phyloP scores from a whole-genome alignment of 1,140 invertebrate genomes.

The Zaprionus vittiger region DNA sequence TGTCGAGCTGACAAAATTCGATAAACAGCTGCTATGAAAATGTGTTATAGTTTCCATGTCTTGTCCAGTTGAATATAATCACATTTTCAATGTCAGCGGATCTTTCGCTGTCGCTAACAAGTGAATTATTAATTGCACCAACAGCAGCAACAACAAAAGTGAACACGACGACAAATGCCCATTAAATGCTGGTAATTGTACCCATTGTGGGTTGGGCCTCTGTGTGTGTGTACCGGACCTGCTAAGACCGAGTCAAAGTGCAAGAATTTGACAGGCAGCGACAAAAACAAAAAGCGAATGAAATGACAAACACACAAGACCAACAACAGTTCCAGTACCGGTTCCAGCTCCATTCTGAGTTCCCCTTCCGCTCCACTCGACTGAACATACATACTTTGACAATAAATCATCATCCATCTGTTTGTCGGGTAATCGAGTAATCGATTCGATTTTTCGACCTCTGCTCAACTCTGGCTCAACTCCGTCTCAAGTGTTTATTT shows the following conservation, averaged over 20 bases:
- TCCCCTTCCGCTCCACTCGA: constrained; percentile 61
- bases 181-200: constrained; percentile 71
- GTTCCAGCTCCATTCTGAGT: constrained; percentile 8
- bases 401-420: constrained; percentile 61
- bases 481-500: constrained; percentile 64
- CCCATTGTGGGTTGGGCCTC: constrained; percentile 44
- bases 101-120: constrained; percentile 58
- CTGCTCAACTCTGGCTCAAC: constrained; percentile 28
- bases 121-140: constrained; percentile 75
- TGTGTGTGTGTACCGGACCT: constrained; percentile 29
- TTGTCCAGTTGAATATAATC: constrained; percentile 49
- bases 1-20: constrained; percentile 60
- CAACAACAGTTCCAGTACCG: constrained; percentile 31
- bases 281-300: constrained; percentile 44
- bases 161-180: constrained; percentile 51
- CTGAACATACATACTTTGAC: constrained; percentile 55
- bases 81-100: constrained; percentile 70
- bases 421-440: constrained; percentile 48
- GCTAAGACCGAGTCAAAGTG: constrained; percentile 64
- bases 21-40: constrained; percentile 31
- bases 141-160: constrained; percentile 40
- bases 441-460: constrained; percentile 69
- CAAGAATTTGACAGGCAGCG: constrained; percentile 72
- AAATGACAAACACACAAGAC: constrained; percentile 48
- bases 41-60: constrained; percentile 54